These are phyloP conservation scores for Ypsolopha sequella DNA, from an alignment of 2,888 invertebrate genomes.

Conservation along the genomic window DNA sequence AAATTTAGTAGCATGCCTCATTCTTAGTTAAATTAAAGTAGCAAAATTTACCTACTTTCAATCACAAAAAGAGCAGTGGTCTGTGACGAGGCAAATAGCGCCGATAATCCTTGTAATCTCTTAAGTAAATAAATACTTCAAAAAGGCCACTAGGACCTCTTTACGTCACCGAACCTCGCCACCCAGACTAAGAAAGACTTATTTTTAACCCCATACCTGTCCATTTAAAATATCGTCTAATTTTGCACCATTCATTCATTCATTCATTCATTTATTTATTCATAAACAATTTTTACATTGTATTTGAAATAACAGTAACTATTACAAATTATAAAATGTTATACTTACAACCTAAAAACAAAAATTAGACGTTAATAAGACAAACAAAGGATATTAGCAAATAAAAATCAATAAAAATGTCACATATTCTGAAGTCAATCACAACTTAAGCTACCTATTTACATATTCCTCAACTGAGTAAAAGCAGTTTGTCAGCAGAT, in stretches of 20 bases:
- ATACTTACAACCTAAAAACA: no score
- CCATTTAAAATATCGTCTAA: constrained; percentile 17
- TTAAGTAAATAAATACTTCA: constrained; percentile 53
- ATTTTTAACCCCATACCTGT: neutral
- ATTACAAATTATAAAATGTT: no score
- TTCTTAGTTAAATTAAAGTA: neutral
- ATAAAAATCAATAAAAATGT: no score
- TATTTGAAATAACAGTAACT: no score
- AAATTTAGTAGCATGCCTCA: neutral
- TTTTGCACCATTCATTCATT: constrained; percentile 35
- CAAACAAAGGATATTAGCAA: no score
- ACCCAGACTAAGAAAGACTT: constrained; percentile 25
- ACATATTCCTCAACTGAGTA: no score
- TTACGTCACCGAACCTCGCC: constrained; percentile 24
- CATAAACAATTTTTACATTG: no score
- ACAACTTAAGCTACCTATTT: no score
- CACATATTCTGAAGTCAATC: no score
- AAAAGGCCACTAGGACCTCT: constrained; percentile 31
- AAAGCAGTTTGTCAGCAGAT: no score
- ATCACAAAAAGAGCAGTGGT: constrained; percentile 17
- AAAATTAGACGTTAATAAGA: no score
- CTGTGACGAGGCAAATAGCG: constrained; percentile 22
- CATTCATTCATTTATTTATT: no score
- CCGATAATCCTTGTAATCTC: constrained; percentile 50
- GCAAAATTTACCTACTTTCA: neutral